A percentile compares a stretch with the other conserved stretches of the same genome.
These are phyloP conservation scores for Cerceris rybyensis DNA, from an alignment of 2,888 invertebrate genomes.

Conservation along the genomic window DNA sequence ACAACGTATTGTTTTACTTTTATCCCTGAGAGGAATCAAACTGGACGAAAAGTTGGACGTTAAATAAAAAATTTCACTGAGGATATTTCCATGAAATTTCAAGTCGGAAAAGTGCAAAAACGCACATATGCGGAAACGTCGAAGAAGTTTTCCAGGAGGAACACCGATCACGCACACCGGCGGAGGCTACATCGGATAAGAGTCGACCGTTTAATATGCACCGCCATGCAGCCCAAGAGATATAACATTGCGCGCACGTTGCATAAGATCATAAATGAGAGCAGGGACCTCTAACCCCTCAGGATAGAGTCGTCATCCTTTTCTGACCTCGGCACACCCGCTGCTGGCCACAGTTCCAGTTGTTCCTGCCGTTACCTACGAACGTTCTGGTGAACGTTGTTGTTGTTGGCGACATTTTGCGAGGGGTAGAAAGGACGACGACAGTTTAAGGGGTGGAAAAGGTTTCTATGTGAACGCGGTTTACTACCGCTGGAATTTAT, in stretches of 20 bases:
- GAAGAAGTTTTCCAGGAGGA: constrained; percentile 40
- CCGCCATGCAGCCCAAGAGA: constrained; percentile 61
- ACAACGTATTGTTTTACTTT: too few species aligned
- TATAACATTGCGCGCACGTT: constrained; percentile 77
- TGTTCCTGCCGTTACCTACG: too few species aligned
- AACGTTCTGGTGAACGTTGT: too few species aligned
- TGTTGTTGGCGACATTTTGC: too few species aligned
- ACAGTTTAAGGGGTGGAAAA: too few species aligned
- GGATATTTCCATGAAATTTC: neutral
- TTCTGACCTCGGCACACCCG: constrained; percentile 53
- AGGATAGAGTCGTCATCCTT: constrained; percentile 73
- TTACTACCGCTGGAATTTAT: constrained; percentile 15
- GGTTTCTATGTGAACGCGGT: constrained; percentile 1
- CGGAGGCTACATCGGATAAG: constrained; percentile 60
- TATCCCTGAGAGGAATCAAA: too few species aligned
- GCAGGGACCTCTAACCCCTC: constrained; percentile 69
- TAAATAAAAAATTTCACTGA: too few species aligned
- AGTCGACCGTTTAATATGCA: constrained; percentile 72
- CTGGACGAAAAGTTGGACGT: too few species aligned
- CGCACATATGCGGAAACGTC: constrained; percentile 1
- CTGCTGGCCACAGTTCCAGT: too few species aligned
- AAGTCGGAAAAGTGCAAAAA: neutral
- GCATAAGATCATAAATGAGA: constrained; percentile 78
- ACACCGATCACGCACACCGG: constrained; percentile 61
- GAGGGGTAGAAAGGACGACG: too few species aligned